phyloP scores from a whole-genome alignment of 1,140 invertebrate species.

The Calliphora vicina region DNA sequence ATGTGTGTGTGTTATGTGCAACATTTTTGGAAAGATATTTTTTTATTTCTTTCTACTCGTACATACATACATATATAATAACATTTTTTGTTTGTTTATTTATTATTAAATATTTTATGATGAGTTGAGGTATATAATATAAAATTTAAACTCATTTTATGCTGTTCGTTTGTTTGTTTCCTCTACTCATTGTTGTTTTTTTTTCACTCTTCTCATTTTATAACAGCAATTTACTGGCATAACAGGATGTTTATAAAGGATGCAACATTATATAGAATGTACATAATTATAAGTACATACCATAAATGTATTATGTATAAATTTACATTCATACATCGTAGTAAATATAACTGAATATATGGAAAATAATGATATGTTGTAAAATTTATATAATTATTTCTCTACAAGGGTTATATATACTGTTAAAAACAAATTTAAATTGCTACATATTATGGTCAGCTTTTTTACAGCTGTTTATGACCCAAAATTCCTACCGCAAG shows the following conservation, averaged over 20 bases:
- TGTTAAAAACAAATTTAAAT: no score
- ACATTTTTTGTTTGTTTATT: conserved; percentile 3
- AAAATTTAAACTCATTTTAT: background rate
- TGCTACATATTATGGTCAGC: no score
- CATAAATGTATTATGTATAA: background rate
- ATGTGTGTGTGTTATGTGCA: background rate
- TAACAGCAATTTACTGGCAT: background rate
- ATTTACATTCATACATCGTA: background rate
- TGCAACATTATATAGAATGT: background rate
- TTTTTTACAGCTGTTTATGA: no score
- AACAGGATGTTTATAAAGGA: conserved; percentile 1
- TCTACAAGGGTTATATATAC: no score
- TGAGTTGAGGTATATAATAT: conserved; percentile 6
- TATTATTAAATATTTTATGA: conserved; percentile 11
- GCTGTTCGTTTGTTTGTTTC: background rate
- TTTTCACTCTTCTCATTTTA: background rate
- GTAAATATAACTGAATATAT: background rate
- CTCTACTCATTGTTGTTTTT: background rate
- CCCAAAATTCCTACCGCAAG: no score
- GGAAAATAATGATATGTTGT: background rate
- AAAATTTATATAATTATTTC: no score
- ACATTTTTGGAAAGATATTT: background rate
- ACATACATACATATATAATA: no score
- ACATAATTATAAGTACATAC: background rate
- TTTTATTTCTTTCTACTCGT: no score